These are phyloP conservation scores for Caprella mutica DNA, from an alignment of 2,888 invertebrate genomes.

Conservation along the genomic window DNA sequence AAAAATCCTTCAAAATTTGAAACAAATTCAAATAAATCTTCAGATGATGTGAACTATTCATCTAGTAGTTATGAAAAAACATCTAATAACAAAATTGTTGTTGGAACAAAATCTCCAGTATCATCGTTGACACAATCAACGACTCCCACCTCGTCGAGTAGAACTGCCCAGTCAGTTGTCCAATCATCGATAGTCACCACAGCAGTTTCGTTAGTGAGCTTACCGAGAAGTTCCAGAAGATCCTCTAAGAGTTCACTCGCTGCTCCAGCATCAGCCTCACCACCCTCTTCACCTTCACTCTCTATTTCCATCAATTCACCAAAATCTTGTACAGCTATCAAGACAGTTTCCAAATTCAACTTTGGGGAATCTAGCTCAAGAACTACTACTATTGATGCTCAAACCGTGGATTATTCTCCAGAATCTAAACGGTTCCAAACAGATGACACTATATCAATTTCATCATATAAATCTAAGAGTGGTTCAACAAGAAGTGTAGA, in stretches of 20 bases:
- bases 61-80: too few relatives aligned
- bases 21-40: too few relatives aligned
- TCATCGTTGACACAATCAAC: conserved; percentile 2
- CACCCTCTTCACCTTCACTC: conserved; percentile 6
- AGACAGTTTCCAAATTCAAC: neutral
- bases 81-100: too few relatives aligned
- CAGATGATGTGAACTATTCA: too few relatives aligned
- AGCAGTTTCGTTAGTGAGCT: neutral
- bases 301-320: conserved; percentile 1
- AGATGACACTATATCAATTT: neutral
- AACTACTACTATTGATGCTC: conserved; percentile 11
- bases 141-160: neutral
- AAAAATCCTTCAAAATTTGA: too few relatives aligned
- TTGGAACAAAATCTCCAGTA: neutral
- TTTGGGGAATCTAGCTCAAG: conserved; percentile 6
- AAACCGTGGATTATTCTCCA: conserved; percentile 3
- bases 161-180: too few relatives aligned
- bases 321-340: neutral
- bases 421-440: neutral
- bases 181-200: neutral
- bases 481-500: conserved; percentile 1
- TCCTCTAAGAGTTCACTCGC: neutral
- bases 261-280: neutral
- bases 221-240: neutral
- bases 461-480: neutral